Evolutionary conservation across 2,888 invertebrate genomes (phyloP), one percentile per base, ranked within the genome.

Genomic region (Dexiosoma caninum): DNA sequence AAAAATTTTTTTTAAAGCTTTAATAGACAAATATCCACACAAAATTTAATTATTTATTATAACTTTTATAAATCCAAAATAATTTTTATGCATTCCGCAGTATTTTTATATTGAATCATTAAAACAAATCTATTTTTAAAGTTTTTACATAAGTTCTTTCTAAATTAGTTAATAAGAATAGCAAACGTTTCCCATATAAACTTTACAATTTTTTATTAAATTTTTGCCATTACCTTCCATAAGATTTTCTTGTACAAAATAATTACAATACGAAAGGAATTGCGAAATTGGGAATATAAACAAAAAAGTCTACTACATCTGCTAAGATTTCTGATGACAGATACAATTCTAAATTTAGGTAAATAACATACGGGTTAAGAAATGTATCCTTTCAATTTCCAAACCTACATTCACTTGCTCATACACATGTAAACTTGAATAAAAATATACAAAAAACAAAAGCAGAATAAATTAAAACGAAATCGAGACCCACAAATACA

Each of bases 271-370:
- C 14, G 2, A 60, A 49, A 57, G 23, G 12, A 23, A 46, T 69
- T 55, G 37, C 21, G 44, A 44, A 44, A 10, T 10, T n/a, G 12
- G 2, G n/a, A 59, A 40, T 2, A 3, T 8, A 23, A 21, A 14
- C 14, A 62, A 30, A 27, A 40, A 40, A 74, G 2, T 32, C 21
- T 40, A 59, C 49, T 59, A 60, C 59, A 75, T 51, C 67, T 75
- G 75, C 32, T 53, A 19, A 67, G 23, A 75, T 51, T 51, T 59
- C 62, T 67, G 67, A 67, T 75, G 67, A 75, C 42, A 67, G 46
- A 37, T 53, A 72, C 72, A 66, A 59, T 62, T 70, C 23, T 21
- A 64, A 51, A 59, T 71, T 71, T 59, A 71, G 79, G 79, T 80
- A 57, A 80, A 70, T 66, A 72, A 74, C 57, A 59, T 57, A 70